phyloP scores from a whole-genome alignment of 2,888 invertebrate species.

The Drosophila imparisetae region DNA sequence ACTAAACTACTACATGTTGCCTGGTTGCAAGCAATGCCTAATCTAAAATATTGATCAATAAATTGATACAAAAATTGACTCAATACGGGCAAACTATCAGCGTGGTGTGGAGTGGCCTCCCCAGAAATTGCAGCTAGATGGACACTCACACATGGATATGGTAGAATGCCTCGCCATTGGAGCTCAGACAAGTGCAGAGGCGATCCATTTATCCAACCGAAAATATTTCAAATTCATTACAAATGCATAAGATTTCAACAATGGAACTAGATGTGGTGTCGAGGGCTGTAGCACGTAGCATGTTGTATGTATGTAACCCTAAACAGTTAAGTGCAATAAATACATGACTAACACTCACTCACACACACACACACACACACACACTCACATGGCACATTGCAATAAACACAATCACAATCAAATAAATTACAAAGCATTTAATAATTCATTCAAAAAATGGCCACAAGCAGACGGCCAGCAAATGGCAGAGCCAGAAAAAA shows the following conservation, averaged over 20 bases:
- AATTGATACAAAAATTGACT: conserved; percentile 51
- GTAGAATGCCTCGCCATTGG: conserved; percentile 45
- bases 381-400: conserved; percentile 29
- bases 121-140: conserved; percentile 50
- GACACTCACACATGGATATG: conserved; percentile 14
- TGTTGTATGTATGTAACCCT: conserved; percentile 49
- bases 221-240: conserved; percentile 79
- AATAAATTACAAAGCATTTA: conserved; percentile 81
- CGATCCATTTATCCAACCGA: conserved; percentile 61
- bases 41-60: conserved; percentile 73
- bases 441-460: conserved; percentile 78
- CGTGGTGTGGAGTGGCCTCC: conserved; percentile 10
- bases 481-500: conserved; percentile 34
- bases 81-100: conserved; percentile 1
- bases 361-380: background rate
- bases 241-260: conserved; percentile 81
- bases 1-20: background rate
- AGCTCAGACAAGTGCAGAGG: conserved; percentile 33
- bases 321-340: conserved; percentile 80
- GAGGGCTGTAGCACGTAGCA: conserved; percentile 7
- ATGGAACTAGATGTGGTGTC: conserved; percentile 28
- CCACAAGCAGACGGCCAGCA: conserved; percentile 64
- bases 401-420: conserved; percentile 75
- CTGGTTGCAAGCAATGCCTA: conserved; percentile 41
- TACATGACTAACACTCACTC: conserved; percentile 48